These are phyloP conservation scores for Portevinia maculata DNA, from an alignment of 2,888 invertebrate species.

Conservation along the genomic window DNA sequence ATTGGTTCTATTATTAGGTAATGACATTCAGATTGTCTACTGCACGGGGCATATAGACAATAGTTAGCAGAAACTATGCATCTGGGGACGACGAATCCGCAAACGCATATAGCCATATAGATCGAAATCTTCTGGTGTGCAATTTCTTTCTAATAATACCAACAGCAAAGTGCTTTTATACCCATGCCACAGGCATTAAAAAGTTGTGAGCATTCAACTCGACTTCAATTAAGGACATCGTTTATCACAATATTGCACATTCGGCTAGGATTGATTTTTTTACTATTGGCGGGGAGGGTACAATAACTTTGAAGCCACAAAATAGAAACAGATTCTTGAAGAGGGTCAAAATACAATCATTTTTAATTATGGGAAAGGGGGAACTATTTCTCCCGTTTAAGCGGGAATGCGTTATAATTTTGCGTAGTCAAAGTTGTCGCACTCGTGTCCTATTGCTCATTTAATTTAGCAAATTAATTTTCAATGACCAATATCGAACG, in stretches of 20 bases:
- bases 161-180: not conserved
- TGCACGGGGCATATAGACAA: conserved; percentile 27
- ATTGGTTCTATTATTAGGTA: conserved; percentile 69
- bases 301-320: no score
- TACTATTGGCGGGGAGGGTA: not conserved
- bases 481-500: no score
- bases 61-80: conserved; percentile 5
- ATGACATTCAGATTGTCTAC: conserved; percentile 65
- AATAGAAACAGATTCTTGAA: no score
- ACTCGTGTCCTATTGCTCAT: no score
- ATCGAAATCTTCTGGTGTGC: not conserved
- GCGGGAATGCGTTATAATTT: no score
- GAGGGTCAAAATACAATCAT: no score
- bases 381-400: no score
- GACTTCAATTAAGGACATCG: not conserved
- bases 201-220: not conserved
- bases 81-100: not conserved
- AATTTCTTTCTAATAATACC: not conserved
- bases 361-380: no score
- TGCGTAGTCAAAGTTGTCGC: no score
- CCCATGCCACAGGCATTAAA: not conserved
- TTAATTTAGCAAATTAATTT: no score
- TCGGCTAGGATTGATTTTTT: not conserved
- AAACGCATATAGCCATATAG: not conserved
- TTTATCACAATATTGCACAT: not conserved